Evolutionary conservation across 2,888 invertebrate genomes (phyloP).

Genomic region (Chironomus riparius): DNA sequence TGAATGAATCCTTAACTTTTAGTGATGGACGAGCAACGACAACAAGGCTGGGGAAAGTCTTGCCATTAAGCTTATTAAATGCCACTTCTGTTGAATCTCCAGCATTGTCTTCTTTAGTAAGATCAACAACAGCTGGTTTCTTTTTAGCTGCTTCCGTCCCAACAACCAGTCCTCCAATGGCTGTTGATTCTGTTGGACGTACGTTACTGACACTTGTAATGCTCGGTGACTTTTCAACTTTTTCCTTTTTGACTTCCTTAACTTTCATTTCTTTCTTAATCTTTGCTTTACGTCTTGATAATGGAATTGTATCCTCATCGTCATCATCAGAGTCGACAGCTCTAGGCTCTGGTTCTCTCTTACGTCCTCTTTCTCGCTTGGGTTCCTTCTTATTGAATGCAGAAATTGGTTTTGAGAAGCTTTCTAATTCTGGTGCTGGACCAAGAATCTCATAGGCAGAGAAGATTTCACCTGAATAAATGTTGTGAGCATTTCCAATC

Average conservation of each 20-base stretch:
- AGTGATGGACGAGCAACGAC: conserved; percentile 75
- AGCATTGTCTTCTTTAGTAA: conserved; percentile 52
- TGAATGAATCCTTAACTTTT: conserved; percentile 54
- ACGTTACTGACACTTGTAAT: conserved; percentile 33
- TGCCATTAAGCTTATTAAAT: conserved; percentile 64
- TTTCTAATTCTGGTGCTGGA: conserved; percentile 33
- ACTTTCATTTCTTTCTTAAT: conserved; percentile 31
- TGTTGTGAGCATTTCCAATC: conserved; percentile 52
- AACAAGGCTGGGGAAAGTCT: conserved; percentile 78
- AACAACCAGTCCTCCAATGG: conserved; percentile 61
- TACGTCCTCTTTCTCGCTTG: conserved; percentile 24
- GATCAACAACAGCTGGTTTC: conserved; percentile 48
- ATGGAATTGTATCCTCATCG: conserved; percentile 13
- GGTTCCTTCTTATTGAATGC: conserved; percentile 31
- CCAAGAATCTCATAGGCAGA: conserved; percentile 56
- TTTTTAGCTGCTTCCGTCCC: conserved; percentile 47
- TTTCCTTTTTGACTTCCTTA: conserved; percentile 34
- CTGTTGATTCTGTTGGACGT: conserved; percentile 61
- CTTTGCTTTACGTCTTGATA: conserved; percentile 31
- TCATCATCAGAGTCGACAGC: conserved; percentile 13
- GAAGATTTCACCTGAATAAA: conserved; percentile 57
- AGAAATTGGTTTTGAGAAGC: conserved; percentile 30
- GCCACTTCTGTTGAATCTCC: conserved; percentile 65
- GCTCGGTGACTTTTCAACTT: conserved; percentile 40
- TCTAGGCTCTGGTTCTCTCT: conserved; percentile 28